phyloP scores from a whole-genome alignment of 2,113 vertebrate genomes.

The Dendrocopos noguchii region DNA sequence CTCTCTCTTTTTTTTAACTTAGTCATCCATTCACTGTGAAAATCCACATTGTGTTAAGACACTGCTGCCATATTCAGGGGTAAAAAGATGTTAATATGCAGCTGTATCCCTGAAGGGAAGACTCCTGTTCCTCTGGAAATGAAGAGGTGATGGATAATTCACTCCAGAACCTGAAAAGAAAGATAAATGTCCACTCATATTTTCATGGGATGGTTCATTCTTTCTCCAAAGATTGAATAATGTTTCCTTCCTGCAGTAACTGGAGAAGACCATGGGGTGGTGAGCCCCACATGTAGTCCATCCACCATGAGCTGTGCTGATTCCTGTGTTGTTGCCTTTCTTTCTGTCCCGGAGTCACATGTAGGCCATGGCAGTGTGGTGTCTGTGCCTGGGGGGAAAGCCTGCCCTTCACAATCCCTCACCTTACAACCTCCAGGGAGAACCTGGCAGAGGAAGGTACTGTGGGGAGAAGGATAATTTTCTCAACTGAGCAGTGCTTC shows the following conservation, averaged over 20 bases:
- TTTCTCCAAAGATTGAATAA: neutral
- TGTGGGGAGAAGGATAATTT: neutral
- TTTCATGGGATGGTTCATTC: neutral
- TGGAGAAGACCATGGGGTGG: accelerated
- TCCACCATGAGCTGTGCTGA: neutral
- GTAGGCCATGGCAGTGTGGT: accelerated
- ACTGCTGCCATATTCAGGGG: neutral
- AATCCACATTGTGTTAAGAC: neutral
- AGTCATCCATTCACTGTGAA: neutral
- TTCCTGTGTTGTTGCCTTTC: neutral
- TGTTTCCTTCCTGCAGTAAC: neutral
- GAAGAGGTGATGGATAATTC: neutral
- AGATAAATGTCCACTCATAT: neutral
- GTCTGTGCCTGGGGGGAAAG: neutral
- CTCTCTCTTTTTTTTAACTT: neutral
- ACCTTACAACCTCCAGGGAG: neutral
- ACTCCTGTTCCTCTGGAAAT: neutral
- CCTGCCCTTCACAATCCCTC: neutral
- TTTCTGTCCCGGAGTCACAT: neutral
- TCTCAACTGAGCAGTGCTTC: neutral
- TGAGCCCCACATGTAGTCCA: neutral
- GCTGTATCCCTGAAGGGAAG: neutral
- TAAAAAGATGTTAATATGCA: neutral
- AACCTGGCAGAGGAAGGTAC: neutral
- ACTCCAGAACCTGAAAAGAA: neutral